Evolutionary conservation across 2,888 invertebrate genomes (phyloP).

Genomic region (Clusia tigrina): DNA sequence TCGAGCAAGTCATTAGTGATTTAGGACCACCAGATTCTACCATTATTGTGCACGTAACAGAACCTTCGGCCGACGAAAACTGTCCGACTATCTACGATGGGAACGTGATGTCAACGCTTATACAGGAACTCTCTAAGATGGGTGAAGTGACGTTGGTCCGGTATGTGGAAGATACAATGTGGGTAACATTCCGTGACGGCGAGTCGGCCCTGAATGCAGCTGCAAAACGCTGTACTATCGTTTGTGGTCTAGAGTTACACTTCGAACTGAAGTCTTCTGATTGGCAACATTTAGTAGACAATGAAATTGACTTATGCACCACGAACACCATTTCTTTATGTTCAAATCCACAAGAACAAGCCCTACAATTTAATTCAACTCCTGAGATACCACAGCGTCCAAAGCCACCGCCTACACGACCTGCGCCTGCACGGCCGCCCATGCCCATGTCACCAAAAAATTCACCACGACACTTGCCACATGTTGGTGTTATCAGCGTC

Average conservation of each 20-base stretch:
- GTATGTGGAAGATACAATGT: conserved; percentile 88
- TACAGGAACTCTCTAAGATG: conserved; percentile 82
- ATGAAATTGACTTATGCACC: conserved; percentile 84
- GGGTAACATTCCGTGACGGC: conserved; percentile 92
- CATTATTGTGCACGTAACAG: conserved; percentile 76
- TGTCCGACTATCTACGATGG: conserved; percentile 77
- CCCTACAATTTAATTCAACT: conserved; percentile 62
- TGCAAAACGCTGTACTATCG: conserved; percentile 68
- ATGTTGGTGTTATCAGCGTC: conserved; percentile 68
- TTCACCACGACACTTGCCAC: conserved; percentile 63
- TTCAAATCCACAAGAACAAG: conserved; percentile 59
- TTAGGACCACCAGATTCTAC: conserved; percentile 96
- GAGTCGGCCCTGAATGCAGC: conserved; percentile 83
- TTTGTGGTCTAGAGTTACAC: conserved; percentile 73
- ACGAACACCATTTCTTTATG: conserved; percentile 85
- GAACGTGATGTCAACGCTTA: conserved; percentile 78
- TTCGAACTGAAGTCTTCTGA: conserved; percentile 83
- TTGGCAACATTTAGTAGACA: conserved; percentile 83
- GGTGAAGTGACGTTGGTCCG: conserved; percentile 91
- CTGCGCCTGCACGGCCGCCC: conserved; percentile 67
- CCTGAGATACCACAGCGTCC: conserved; percentile 66
- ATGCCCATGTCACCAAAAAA: conserved; percentile 67
- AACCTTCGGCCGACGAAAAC: conserved; percentile 66
- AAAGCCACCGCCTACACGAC: conserved; percentile 67
- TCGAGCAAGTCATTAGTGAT: conserved; percentile 83